Evolutionary conservation across 2,113 vertebrate genomes (phyloP).

Genomic region (Stigmatopora argus): DNA sequence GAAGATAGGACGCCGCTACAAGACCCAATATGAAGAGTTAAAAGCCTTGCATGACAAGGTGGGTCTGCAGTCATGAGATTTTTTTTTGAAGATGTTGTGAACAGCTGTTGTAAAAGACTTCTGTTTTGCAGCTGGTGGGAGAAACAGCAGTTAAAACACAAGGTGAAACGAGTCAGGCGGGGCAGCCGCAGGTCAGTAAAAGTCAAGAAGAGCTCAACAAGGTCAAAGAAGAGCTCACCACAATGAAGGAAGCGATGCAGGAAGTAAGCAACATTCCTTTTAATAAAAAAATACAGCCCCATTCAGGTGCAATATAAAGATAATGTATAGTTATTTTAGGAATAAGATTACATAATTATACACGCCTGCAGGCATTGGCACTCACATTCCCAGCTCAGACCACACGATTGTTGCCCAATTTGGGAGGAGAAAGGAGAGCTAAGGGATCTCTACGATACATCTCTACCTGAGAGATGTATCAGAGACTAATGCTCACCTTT

Average conservation of each 20-base stretch:
- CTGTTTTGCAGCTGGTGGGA: slow-evolving; percentile 69
- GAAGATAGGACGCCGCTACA: slow-evolving; percentile 95
- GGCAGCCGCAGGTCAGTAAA: slow-evolving; percentile 47
- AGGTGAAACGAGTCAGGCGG: slow-evolving; percentile 35
- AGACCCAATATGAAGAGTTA: slow-evolving; percentile 94
- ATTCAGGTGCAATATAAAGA: background rate
- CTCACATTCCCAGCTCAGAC: too few species aligned
- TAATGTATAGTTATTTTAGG: background rate
- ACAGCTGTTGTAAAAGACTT: background rate
- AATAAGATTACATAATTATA: background rate
- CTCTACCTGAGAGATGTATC: too few species aligned
- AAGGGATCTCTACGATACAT: too few species aligned
- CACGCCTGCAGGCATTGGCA: background rate
- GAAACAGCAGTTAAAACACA: slow-evolving; percentile 71
- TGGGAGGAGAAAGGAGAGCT: too few species aligned
- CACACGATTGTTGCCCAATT: too few species aligned
- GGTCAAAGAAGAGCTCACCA: slow-evolving; percentile 44
- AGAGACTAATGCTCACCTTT: too few species aligned
- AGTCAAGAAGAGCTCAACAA: slow-evolving; percentile 51
- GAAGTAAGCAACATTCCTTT: slow-evolving; percentile 35
- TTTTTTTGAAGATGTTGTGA: background rate
- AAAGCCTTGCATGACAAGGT: slow-evolving; percentile 92
- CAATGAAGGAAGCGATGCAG: slow-evolving; percentile 38
- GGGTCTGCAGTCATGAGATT: background rate
- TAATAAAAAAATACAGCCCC: background rate